Conservation (phyloP, 2,113 vertebrate genomes). For the Mionectes macconnelli region DNA sequence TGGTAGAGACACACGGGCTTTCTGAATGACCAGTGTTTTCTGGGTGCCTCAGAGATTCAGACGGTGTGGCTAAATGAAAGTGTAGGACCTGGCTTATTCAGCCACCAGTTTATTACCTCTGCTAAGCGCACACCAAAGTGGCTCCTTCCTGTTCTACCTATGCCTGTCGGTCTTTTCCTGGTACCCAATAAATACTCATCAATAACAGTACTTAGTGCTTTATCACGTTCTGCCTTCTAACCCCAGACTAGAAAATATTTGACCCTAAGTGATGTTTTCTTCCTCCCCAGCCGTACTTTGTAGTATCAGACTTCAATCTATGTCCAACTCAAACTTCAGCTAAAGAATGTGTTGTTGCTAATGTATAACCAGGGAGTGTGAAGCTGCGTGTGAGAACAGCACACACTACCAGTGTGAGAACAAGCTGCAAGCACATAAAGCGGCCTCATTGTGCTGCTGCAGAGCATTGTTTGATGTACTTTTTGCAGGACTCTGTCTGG, state of each 20-base stretch:
- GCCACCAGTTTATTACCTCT: neutral
- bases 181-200: neutral
- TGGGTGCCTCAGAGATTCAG: neutral
- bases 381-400: conserved; percentile 54
- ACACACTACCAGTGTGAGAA: conserved; percentile 36
- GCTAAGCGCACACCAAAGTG: neutral
- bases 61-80: neutral
- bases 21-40: neutral
- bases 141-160: neutral
- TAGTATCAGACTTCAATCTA: conserved; percentile 13
- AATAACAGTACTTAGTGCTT: neutral
- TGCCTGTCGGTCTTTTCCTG: neutral
- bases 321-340: neutral
- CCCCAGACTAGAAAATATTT: conserved; percentile 39
- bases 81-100: neutral
- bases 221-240: conserved; percentile 3
- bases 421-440: neutral
- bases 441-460: neutral
- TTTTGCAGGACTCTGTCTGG: neutral
- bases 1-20: neutral
- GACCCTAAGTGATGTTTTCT: conserved; percentile 21
- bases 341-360: conserved; percentile 55
- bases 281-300: neutral
- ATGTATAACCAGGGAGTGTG: conserved; percentile 59
- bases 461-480: neutral